Conservation (phyloP, 2,888 invertebrate genomes). For the Lysandra bellargus region DNA sequence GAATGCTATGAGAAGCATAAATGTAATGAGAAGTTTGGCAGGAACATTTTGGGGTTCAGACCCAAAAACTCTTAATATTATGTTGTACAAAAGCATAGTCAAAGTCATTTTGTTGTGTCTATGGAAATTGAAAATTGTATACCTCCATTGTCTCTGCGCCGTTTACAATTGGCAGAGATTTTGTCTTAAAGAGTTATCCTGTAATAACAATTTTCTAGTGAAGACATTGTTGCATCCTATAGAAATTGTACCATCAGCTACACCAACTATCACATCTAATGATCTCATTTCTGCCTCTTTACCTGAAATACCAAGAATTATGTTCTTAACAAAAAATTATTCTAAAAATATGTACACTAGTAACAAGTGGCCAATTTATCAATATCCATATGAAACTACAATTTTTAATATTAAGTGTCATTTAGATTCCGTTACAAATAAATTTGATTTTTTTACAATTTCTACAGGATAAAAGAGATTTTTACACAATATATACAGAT, state of each 20-base stretch:
- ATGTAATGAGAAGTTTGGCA: constrained; percentile 32
- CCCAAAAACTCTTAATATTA: constrained; percentile 33
- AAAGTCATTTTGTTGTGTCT: constrained; percentile 38
- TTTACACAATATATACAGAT: not conserved
- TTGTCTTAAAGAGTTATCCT: constrained; percentile 33
- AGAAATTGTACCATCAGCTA: not conserved
- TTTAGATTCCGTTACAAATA: not conserved
- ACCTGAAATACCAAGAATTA: not conserved
- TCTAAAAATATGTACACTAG: not conserved
- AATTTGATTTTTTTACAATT: not conserved
- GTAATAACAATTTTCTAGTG: constrained; percentile 21
- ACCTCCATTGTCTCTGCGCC: constrained; percentile 36
- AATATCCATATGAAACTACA: not conserved
- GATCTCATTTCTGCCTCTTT: not conserved
- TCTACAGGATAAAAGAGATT: not conserved
- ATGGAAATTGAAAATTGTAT: constrained; percentile 36
- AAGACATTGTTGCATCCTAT: not conserved
- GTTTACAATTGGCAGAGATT: constrained; percentile 33
- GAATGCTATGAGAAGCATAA: constrained; percentile 31
- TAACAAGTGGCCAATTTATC: not conserved
- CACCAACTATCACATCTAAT: not conserved
- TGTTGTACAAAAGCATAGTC: constrained; percentile 36
- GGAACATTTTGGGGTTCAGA: constrained; percentile 31
- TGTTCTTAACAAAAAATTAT: not conserved
- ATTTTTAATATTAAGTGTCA: not conserved